Evolutionary conservation across 2,888 invertebrate species (phyloP).

Genomic region (Pardosa pseudoannulata): DNA sequence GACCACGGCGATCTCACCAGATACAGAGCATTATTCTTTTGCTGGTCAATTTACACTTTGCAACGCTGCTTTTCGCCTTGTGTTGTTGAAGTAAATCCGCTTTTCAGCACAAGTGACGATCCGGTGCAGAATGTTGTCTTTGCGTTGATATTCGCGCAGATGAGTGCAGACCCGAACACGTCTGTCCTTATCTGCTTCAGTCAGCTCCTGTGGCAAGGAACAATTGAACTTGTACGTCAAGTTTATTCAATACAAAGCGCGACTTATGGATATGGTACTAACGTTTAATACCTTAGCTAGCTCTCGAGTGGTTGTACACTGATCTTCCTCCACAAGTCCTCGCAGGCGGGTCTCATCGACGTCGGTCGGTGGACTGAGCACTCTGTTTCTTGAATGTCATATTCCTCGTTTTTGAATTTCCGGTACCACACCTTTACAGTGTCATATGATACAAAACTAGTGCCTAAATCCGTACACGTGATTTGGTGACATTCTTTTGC

Average conservation of each 20-base stretch:
- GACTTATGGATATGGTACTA: too few relatives aligned
- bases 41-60: background rate
- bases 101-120: constrained; percentile 24
- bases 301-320: too few relatives aligned
- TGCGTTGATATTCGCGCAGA: constrained; percentile 9
- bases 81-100: constrained; percentile 14
- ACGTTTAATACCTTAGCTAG: too few relatives aligned
- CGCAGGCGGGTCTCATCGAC: background rate
- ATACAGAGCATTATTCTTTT: background rate
- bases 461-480: background rate
- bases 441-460: background rate
- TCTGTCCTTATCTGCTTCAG: constrained; percentile 1
- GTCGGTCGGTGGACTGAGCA: background rate
- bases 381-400: background rate
- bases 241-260: background rate
- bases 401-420: constrained; percentile 6
- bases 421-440: constrained; percentile 18
- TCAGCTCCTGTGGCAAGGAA: background rate
- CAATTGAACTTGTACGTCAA: constrained; percentile 7
- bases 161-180: constrained; percentile 1
- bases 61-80: background rate
- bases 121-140: constrained; percentile 8
- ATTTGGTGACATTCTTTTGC: background rate
- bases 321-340: too few relatives aligned
- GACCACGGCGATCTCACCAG: background rate